phyloP scores from a whole-genome alignment of 2,113 vertebrate genomes.

The Zootoca vivipara region DNA sequence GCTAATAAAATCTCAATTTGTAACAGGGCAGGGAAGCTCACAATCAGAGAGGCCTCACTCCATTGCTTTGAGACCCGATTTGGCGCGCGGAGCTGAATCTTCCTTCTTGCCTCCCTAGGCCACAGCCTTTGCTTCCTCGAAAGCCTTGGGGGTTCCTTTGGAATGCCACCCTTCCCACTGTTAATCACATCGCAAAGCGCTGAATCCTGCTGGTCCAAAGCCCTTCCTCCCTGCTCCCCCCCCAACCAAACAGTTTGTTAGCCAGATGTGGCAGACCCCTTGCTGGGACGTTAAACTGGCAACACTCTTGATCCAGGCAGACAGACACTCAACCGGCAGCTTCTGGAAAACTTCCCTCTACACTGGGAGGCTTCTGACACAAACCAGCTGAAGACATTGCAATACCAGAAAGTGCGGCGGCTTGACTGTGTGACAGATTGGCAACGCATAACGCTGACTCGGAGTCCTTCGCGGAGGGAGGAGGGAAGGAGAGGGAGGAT shows the following conservation, averaged over 20 bases:
- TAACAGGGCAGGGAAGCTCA: conserved; percentile 57
- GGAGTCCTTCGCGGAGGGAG: conserved; percentile 28
- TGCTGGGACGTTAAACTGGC: conserved; percentile 59
- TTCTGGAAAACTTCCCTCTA: conserved; percentile 65
- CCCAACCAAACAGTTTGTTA: not conserved
- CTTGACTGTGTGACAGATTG: conserved; percentile 55
- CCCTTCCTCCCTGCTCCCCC: not conserved
- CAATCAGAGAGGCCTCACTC: conserved; percentile 37
- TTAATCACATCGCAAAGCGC: not conserved
- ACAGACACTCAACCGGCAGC: conserved; percentile 59
- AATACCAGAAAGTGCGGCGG: conserved; percentile 60
- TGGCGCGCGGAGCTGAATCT: conserved; percentile 38
- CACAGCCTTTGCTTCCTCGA: not conserved
- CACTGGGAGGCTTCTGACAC: conserved; percentile 59
- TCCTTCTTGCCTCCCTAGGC: conserved; percentile 13
- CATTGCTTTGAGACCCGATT: conserved; percentile 30
- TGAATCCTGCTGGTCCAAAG: not conserved
- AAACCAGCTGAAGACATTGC: conserved; percentile 65
- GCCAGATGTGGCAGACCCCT: conserved; percentile 67
- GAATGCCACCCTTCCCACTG: rapidly evolving
- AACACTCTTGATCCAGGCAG: conserved; percentile 61
- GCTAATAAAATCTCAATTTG: conserved; percentile 71
- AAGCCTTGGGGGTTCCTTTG: not conserved
- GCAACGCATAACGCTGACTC: conserved; percentile 33
- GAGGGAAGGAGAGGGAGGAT: not conserved